Evolutionary conservation across 53 echinoderm and acorn worm species (phyloP).

Genomic region (Actinopyga echinites): DNA sequence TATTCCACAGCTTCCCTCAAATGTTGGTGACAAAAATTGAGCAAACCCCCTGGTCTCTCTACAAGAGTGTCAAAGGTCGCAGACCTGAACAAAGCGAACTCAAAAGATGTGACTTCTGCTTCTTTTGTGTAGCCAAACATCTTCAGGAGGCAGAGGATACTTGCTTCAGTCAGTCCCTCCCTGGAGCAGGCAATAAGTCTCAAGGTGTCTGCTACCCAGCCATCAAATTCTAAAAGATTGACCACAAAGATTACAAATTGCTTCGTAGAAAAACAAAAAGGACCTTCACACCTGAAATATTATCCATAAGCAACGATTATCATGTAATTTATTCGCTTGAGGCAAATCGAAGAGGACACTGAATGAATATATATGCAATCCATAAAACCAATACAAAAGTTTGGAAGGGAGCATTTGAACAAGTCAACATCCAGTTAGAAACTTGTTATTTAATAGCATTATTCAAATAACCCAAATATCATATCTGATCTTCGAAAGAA

Average conservation of each 20-base stretch:
- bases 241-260: not conserved
- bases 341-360: no score
- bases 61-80: conserved; percentile 90
- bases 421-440: no score
- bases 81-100: conserved; percentile 88
- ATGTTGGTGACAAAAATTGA: conserved; percentile 91
- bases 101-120: conserved; percentile 79
- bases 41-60: conserved; percentile 87
- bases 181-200: conserved; percentile 87
- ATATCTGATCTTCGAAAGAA: no score
- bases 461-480: no score
- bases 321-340: no score
- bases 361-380: no score
- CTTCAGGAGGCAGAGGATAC: conserved; percentile 68
- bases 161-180: conserved; percentile 83
- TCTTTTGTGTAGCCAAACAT: conserved; percentile 82
- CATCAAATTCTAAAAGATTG: conserved; percentile 54
- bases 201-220: conserved; percentile 90
- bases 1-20: conserved; percentile 87
- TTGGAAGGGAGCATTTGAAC: no score
- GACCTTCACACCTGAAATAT: no score
- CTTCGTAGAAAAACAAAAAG: no score
- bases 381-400: no score
- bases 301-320: no score
- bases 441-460: no score